These are phyloP conservation scores for Hassar affinis DNA, from an alignment of 2,113 vertebrate species.

Conservation along the genomic window DNA sequence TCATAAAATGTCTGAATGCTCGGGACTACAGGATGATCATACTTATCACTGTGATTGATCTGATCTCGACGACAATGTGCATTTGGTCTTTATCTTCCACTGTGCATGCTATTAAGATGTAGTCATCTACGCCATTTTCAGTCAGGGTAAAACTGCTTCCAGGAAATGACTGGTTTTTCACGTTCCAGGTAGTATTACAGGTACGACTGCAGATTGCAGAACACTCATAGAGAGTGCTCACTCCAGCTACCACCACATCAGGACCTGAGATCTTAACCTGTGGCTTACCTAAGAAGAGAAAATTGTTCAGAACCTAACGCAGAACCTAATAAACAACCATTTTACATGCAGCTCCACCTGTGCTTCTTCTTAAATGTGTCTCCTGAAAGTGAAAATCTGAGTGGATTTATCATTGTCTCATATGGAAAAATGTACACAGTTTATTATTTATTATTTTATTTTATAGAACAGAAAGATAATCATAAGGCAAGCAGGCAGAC, in stretches of 20 bases:
- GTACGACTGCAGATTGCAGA: slow-evolving; percentile 52
- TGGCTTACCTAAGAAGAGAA: slow-evolving; percentile 22
- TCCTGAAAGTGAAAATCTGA: not conserved
- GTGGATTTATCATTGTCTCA: not conserved
- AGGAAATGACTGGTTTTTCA: slow-evolving; percentile 5
- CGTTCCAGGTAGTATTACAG: slow-evolving; percentile 57
- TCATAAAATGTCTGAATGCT: not conserved
- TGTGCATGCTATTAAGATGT: slow-evolving; percentile 42
- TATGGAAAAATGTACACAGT: not conserved
- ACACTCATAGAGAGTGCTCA: slow-evolving; percentile 47
- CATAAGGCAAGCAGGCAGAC: not conserved
- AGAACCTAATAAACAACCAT: not conserved
- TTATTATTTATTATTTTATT: not conserved
- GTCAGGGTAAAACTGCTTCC: slow-evolving; percentile 46
- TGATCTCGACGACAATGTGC: not conserved
- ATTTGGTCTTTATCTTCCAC: slow-evolving; percentile 34
- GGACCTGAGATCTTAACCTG: slow-evolving; percentile 33
- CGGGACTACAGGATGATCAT: slow-evolving; percentile 16
- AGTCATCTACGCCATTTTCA: slow-evolving; percentile 47
- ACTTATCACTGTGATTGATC: slow-evolving; percentile 54
- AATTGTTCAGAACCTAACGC: not conserved
- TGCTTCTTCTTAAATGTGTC: not conserved
- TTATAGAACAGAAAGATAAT: not conserved
- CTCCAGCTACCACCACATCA: slow-evolving; percentile 34
- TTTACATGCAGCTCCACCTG: not conserved